Evolutionary conservation across 2,113 vertebrate genomes (phyloP), one percentile per base, ranked within the genome.

Genomic region (Tupaia chinensis): DNA sequence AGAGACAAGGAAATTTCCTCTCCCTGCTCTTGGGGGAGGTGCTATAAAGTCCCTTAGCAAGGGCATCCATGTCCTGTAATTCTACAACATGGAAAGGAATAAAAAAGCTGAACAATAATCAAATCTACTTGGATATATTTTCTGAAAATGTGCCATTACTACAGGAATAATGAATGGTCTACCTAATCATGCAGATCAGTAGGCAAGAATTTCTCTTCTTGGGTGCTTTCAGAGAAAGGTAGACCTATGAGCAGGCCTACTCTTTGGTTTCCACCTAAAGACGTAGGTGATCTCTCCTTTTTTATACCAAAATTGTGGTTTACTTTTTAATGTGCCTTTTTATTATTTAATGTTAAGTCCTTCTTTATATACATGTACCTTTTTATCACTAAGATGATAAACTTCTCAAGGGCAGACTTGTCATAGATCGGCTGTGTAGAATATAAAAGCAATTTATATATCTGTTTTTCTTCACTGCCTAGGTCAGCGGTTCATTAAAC

Each of bases 241-340:
- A 1, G 3, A 53, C 16, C 20, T 17, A 15, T 5, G 29, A 74
- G 29, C 7, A 54, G 9, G 20, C 15, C 60, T 53, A n/a, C 29
- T 58, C 9, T 32, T 58, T n/a, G 63, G 7, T 86, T 93, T 89
- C 69, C 29, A 68, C 27, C 34, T 58, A 32, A 88, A 83, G 20
- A 86, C 86, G 20, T 9, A 73, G n/a, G 12, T 60, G 2, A 11
- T 65, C 58, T 74, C 23, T 63, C 34, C 60, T 19, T 77, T 69
- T 93, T 93, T 60, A 79, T 68, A 94, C 53, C 74, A 63, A 87
- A 84, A 87, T 54, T 32, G 78, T 69, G 25, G n/a, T 77, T 88
- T 88, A n/a, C 2, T 32, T 87, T 85, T 86, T 53, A 25, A 63
- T 82, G 88, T 92, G 61, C 44, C 29, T 92, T 78, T 93, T 60